Evolutionary conservation across 2,888 invertebrate genomes (phyloP).

Genomic region (Hecatera dysodea): DNA sequence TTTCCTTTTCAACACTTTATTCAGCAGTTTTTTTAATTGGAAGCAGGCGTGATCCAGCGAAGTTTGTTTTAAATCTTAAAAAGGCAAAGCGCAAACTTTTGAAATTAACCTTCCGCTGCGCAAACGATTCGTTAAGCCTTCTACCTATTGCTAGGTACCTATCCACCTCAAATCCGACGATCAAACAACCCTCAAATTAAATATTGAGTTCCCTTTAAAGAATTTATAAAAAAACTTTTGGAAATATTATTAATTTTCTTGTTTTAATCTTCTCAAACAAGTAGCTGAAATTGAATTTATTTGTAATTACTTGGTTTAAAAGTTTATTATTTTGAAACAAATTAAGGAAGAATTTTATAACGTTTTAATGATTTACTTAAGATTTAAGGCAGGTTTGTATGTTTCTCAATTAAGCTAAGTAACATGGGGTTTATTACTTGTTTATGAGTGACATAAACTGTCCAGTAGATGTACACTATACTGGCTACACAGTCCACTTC

Average conservation of each 20-base stretch:
- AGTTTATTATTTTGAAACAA: slow-evolving; percentile 41
- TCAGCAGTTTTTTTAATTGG: slow-evolving; percentile 35
- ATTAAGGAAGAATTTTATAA: slow-evolving; percentile 32
- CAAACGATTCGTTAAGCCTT: slow-evolving; percentile 39
- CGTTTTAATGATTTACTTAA: slow-evolving; percentile 37
- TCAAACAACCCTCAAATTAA: slow-evolving; percentile 45
- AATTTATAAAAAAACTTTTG: slow-evolving; percentile 51
- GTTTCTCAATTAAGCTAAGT: slow-evolving; percentile 25
- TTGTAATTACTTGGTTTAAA: slow-evolving; percentile 45
- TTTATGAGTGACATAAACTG: slow-evolving; percentile 30
- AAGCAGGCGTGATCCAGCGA: slow-evolving; percentile 19
- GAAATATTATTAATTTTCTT: slow-evolving; percentile 43
- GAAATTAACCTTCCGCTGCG: slow-evolving; percentile 41
- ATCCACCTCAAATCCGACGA: slow-evolving; percentile 29
- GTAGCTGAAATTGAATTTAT: slow-evolving; percentile 56
- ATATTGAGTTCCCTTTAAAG: slow-evolving; percentile 40
- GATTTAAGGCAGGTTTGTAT: neutral
- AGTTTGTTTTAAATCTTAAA: slow-evolving; percentile 54
- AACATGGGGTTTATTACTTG: slow-evolving; percentile 28
- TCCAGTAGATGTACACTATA: neutral
- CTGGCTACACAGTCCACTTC: slow-evolving; percentile 9
- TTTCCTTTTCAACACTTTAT: slow-evolving; percentile 26
- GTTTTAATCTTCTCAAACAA: slow-evolving; percentile 40
- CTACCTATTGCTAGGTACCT: slow-evolving; percentile 19
- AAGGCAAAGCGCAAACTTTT: slow-evolving; percentile 51